These are phyloP conservation scores for Cephonodes hylas DNA, from an alignment of 2,888 invertebrate species.

Conservation along the genomic window DNA sequence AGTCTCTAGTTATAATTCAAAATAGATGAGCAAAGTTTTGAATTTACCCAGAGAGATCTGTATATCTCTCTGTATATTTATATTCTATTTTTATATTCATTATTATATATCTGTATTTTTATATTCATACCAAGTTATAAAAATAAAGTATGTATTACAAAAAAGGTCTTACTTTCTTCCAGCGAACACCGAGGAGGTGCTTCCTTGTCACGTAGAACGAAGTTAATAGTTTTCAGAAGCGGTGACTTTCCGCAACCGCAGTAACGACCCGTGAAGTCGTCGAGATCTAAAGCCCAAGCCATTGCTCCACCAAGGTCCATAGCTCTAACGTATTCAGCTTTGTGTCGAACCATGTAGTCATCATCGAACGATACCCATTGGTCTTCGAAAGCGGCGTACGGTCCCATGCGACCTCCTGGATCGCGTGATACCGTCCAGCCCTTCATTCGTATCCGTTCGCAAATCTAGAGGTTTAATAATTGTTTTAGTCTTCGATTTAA, in stretches of 20 bases:
- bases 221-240: constrained; percentile 88
- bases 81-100: too few relatives aligned
- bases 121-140: too few relatives aligned
- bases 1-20: too few relatives aligned
- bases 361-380: constrained; percentile 98
- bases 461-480: constrained; percentile 81
- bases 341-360: constrained; percentile 89
- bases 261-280: constrained; percentile 88
- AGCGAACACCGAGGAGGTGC: constrained; percentile 80
- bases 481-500: not conserved
- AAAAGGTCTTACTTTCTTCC: constrained; percentile 60
- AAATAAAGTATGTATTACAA: not conserved
- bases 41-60: too few relatives aligned
- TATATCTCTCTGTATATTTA: too few relatives aligned
- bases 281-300: constrained; percentile 94
- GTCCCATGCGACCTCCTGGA: constrained; percentile 90
- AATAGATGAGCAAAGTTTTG: too few relatives aligned
- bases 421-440: constrained; percentile 91
- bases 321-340: constrained; percentile 89
- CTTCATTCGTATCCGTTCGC: constrained; percentile 86
- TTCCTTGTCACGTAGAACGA: constrained; percentile 86
- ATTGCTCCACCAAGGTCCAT: constrained; percentile 92
- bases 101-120: too few relatives aligned
- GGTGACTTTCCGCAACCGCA: constrained; percentile 93
- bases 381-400: constrained; percentile 90